Base-by-base conservation (phyloP, 2,888 invertebrate genomes). In the Drosophila trichaetosa region DNA sequence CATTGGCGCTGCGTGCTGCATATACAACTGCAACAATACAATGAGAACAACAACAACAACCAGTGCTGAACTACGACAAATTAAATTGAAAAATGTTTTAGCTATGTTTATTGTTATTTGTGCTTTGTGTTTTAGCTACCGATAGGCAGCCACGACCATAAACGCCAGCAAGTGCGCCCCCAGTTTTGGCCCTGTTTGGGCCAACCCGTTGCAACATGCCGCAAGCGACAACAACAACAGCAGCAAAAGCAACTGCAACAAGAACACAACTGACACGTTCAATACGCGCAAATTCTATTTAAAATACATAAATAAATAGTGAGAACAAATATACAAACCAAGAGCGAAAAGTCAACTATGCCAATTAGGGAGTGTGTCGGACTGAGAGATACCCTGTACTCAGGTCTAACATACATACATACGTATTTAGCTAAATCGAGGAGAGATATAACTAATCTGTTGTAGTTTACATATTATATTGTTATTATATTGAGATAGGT, bases 171-270 rank as follows among this genome's bases (percentile, higher is more conserved):
- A 70, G 61, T 66, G 54, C 33, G 64, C 38, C 49, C 56, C 49
- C 53, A 38, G 54, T 49, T 69, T 70, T 70, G 70, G 62, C 62
- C 54, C 70, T 53, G 65, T 64, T 73, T 69, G 48, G 58, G 58
- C 68, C 67, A 62, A 61, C 86, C 81, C 83, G 86, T 86, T 86
- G 84, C 84, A 80, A 88, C 89, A 88, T 80, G 79, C 65, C 58
- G 65, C 57, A 40, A 16, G 27, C 27, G 1, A 27, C 69, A 42
- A 53, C 68, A 72, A 2, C 63, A 59, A 51, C 40, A 11, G 5
- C n/a, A 40, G 5, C 61, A 61, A 52, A 24, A 18, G 18, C 64
- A 61, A 58, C 49, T 65, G 57, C 80, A 80, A 75, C 46, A 46
- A 46, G 46, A 24, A 27, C 46, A 46, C 46, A 46, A 27, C 46